Conservation (phyloP, 2,888 invertebrate genomes). For the Elegia similella region DNA sequence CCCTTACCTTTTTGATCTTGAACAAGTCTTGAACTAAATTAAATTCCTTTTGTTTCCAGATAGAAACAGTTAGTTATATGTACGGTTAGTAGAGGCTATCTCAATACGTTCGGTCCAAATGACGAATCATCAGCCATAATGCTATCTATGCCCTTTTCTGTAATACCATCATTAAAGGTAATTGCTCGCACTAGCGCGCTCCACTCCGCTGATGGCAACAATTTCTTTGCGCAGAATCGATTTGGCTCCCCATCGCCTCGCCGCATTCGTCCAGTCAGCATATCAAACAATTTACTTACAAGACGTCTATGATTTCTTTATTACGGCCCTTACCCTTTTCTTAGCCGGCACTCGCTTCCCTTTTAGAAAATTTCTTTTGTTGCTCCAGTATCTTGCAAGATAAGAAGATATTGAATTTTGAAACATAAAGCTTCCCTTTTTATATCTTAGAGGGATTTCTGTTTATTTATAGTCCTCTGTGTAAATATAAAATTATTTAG, state of each 20-base stretch:
- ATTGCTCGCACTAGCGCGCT: slow-evolving; percentile 46
- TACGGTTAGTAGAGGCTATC: slow-evolving; percentile 25
- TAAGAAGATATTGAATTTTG: slow-evolving; percentile 72
- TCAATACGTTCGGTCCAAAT: slow-evolving; percentile 29
- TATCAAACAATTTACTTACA: slow-evolving; percentile 69
- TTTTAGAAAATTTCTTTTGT: slow-evolving; percentile 52
- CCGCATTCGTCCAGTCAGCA: slow-evolving; percentile 41
- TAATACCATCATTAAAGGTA: slow-evolving; percentile 57
- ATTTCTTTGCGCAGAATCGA: slow-evolving; percentile 44
- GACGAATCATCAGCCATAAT: slow-evolving; percentile 42
- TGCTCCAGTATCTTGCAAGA: slow-evolving; percentile 52
- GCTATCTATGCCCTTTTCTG: slow-evolving; percentile 44
- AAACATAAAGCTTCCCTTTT: slow-evolving; percentile 66
- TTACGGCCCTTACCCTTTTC: slow-evolving; percentile 60
- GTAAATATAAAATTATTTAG: slow-evolving; percentile 52
- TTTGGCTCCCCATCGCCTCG: slow-evolving; percentile 35
- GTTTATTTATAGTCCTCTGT: slow-evolving; percentile 47
- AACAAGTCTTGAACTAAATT: slow-evolving; percentile 34
- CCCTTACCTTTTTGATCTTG: slow-evolving; percentile 42
- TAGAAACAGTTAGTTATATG: slow-evolving; percentile 26
- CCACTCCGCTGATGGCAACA: slow-evolving; percentile 39
- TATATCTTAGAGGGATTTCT: slow-evolving; percentile 50
- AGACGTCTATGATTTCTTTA: slow-evolving; percentile 70
- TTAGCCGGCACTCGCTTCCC: slow-evolving; percentile 46
- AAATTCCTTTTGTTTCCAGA: slow-evolving; percentile 34